Evolutionary conservation across 2,888 invertebrate species (phyloP).

Genomic region (Cistogaster globosa): DNA sequence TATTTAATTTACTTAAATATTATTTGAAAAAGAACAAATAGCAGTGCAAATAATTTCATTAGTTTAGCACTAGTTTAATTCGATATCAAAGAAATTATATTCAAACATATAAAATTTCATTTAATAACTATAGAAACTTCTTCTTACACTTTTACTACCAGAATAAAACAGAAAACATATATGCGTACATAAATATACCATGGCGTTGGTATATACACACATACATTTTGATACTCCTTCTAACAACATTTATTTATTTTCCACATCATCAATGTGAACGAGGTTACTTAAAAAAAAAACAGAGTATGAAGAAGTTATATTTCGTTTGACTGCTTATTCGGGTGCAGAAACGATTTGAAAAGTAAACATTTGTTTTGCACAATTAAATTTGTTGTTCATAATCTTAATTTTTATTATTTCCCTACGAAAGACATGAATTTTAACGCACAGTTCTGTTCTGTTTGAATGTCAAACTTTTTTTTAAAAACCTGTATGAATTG

Average conservation of each 20-base stretch:
- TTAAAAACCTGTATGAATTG: no score
- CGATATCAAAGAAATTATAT: slow-evolving; percentile 30
- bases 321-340: neutral
- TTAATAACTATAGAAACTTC: neutral
- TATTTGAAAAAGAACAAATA: slow-evolving; percentile 10
- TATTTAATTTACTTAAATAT: slow-evolving; percentile 62
- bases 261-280: neutral
- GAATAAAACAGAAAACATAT: neutral
- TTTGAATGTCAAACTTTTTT: no score
- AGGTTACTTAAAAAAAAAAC: neutral
- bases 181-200: no score
- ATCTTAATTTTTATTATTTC: no score
- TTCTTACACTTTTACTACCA: neutral
- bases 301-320: neutral
- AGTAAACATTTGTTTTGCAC: neutral
- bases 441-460: no score
- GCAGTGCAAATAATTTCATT: slow-evolving; percentile 56
- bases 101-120: neutral
- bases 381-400: no score
- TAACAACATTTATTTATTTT: neutral
- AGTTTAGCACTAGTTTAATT: slow-evolving; percentile 49
- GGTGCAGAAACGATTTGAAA: neutral
- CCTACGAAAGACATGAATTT: no score
- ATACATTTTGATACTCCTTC: neutral
- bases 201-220: neutral